These are phyloP conservation scores for Threskiornis aethiopicus DNA, from an alignment of 2,797 vertebrate species.

Conservation along the genomic window DNA sequence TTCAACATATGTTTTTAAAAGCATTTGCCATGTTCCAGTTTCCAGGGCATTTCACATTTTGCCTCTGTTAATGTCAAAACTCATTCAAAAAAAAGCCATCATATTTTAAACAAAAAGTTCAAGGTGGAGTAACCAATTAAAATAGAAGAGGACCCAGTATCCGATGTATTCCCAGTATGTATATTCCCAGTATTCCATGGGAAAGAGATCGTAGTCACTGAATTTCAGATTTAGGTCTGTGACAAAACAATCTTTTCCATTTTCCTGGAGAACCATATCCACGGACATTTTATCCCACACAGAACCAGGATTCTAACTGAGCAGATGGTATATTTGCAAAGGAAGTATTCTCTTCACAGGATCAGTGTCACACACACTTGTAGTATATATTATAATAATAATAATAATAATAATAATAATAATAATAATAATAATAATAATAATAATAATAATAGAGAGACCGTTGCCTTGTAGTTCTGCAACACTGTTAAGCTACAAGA, in stretches of 20 bases:
- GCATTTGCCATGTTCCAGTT: background rate
- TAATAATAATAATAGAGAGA: background rate
- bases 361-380: background rate
- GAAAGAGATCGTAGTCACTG: background rate
- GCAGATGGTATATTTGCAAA: background rate
- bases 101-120: background rate
- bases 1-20: background rate
- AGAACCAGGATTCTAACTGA: background rate
- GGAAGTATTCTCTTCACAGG: background rate
- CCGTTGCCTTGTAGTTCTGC: background rate
- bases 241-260: background rate
- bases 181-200: background rate
- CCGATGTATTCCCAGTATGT: background rate
- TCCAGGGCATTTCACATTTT: background rate
- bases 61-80: background rate
- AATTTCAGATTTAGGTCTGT: background rate
- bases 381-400: background rate
- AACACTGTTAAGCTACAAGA: background rate
- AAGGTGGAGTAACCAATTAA: background rate
- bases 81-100: background rate
- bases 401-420: background rate
- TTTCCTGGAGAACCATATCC: background rate
- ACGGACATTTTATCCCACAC: background rate
- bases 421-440: background rate
- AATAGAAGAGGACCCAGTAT: background rate